Evolutionary conservation across 2,797 vertebrate species (phyloP), one percentile per base, ranked within the genome.

Genomic region (Xenopus petersii): DNA sequence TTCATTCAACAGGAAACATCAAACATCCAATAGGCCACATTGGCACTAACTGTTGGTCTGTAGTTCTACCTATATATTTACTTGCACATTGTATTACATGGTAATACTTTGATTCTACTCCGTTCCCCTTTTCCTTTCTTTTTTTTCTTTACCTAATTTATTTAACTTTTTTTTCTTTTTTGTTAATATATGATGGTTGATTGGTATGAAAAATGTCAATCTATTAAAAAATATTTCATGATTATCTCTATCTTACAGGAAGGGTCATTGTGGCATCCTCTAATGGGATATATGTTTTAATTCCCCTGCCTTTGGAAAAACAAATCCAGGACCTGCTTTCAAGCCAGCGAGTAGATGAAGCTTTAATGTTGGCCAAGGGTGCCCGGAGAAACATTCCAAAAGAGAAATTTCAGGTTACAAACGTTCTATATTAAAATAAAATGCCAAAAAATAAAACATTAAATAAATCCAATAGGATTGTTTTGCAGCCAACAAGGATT

Each of bases 311-410:
- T 33, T 89, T 99, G 87, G 98, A 99, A 84, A 95, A 89, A 82
- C 98, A 99, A 88, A 98, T 99, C 81, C 96, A 98, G 83, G 97
- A 98, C 83, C 91, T 99, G 65, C 87, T 99, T 84, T 90, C 92
- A 75, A 92, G 91, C 82, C 94, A 85, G 79, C 91, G 96, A 84
- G 97, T 99, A 73, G 97, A 99, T 88, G 97, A 99, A 87, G 98
- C 98, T 0, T 88, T 99, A 79, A 87, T 93, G 60, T 90, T 99
- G 80, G 94, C 95, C 8, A 98, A 98, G 85, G 98, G 95, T 82
- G 97, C 95, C 10, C 91, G 95, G 87, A 94, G 94, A 79, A 99
- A 97, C 91, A 97, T 99, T 90, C 96, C 98, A 81, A 98, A 97
- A 92, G 98, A 99, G 81, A 98, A 94, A 86, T 99, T 95, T 87